Evolutionary conservation across 2,113 vertebrate genomes (phyloP).

Genomic region (Syngnathus floridae): DNA sequence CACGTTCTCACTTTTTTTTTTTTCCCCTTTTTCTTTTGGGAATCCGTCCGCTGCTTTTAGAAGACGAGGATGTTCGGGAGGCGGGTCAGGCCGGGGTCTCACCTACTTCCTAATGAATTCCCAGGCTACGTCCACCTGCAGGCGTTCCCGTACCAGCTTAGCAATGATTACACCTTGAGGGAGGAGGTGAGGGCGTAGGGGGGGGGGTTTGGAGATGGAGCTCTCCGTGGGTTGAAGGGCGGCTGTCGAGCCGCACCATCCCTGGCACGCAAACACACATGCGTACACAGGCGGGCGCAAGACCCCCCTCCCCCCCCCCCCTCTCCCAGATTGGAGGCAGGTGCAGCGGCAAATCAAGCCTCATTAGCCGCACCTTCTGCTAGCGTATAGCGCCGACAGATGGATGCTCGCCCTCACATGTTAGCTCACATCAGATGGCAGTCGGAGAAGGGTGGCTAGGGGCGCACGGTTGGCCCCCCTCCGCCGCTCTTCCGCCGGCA

Average conservation of each 20-base stretch:
- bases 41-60: slow-evolving; percentile 47
- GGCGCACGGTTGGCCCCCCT: slow-evolving; percentile 48
- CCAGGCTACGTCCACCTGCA: slow-evolving; percentile 67
- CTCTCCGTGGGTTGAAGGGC: slow-evolving; percentile 12
- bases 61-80: slow-evolving; percentile 48
- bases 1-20: not conserved
- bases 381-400: slow-evolving; percentile 71
- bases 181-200: slow-evolving; percentile 31
- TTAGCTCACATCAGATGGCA: slow-evolving; percentile 76
- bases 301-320: slow-evolving; percentile 30
- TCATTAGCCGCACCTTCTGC: slow-evolving; percentile 80
- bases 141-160: slow-evolving; percentile 67
- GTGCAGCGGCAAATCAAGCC: slow-evolving; percentile 77
- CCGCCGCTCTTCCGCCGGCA: slow-evolving; percentile 52
- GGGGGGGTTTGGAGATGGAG: slow-evolving; percentile 7
- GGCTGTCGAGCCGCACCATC: slow-evolving; percentile 46
- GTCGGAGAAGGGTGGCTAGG: slow-evolving; percentile 63
- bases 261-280: slow-evolving; percentile 25
- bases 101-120: slow-evolving; percentile 72
- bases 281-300: slow-evolving; percentile 21
- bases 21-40: slow-evolving; percentile 47
- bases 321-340: slow-evolving; percentile 72
- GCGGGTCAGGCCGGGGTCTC: slow-evolving; percentile 63
- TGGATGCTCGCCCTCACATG: slow-evolving; percentile 75
- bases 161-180: slow-evolving; percentile 77